Evolutionary conservation across 1,140 invertebrate species (phyloP).

Genomic region (Pseudoatta argentina): DNA sequence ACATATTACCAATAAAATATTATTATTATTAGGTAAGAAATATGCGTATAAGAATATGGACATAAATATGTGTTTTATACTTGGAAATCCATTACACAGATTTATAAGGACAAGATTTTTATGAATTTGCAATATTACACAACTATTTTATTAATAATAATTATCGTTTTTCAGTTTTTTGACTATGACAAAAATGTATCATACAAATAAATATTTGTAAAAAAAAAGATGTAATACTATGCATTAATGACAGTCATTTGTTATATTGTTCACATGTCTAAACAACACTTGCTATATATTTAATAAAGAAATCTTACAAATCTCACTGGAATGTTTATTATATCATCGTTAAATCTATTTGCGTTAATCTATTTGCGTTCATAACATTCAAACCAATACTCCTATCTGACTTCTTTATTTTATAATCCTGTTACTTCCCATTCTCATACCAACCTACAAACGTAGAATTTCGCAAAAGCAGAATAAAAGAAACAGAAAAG

Average conservation of each 20-base stretch:
- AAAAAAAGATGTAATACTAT: not conserved
- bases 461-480: not conserved
- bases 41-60: not conserved
- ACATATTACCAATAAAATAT: constrained; percentile 14
- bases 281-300: constrained; percentile 21
- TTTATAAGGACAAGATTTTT: constrained; percentile 15
- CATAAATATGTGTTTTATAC: constrained; percentile 26
- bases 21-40: constrained; percentile 29
- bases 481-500: not conserved
- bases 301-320: constrained; percentile 29
- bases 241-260: not conserved
- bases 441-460: not conserved
- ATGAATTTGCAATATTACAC: not conserved
- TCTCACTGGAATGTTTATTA: not conserved
- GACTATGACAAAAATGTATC: not conserved
- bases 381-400: not conserved
- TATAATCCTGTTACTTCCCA: not conserved
- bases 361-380: not conserved
- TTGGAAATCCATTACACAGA: not conserved
- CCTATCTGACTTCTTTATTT: not conserved
- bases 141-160: not conserved
- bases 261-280: constrained; percentile 20
- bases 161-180: not conserved
- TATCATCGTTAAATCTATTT: not conserved
- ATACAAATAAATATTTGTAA: constrained; percentile 1